Percentiles rank a stretch among this genome's conserved stretches.
Evolutionary conservation across 2,888 invertebrate genomes (phyloP).

Genomic region (Cryptocheilus praepositus): DNA sequence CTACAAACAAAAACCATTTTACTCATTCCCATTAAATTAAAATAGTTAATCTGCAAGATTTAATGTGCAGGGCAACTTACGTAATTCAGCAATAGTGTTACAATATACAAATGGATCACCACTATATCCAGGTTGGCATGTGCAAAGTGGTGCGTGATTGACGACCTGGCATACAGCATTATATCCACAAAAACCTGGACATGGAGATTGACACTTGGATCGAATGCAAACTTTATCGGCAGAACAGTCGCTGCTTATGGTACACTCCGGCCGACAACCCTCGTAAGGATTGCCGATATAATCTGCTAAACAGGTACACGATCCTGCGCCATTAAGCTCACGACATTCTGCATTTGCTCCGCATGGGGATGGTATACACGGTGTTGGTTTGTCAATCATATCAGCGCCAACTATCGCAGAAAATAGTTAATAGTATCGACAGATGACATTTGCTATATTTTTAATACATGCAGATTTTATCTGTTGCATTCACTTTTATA

Average conservation of each 20-base stretch:
- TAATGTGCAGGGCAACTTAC: slow-evolving; percentile 76
- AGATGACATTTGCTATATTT: neutral
- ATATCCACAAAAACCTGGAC: slow-evolving; percentile 86
- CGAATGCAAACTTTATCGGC: slow-evolving; percentile 82
- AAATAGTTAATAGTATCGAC: slow-evolving; percentile 19
- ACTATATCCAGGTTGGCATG: slow-evolving; percentile 80
- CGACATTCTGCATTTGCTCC: slow-evolving; percentile 89
- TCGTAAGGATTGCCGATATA: slow-evolving; percentile 80
- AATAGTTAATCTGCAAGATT: neutral
- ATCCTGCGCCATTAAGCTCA: slow-evolving; percentile 76
- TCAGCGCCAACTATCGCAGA: slow-evolving; percentile 13
- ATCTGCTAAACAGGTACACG: slow-evolving; percentile 78
- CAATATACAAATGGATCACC: slow-evolving; percentile 86
- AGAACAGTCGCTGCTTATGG: slow-evolving; percentile 81
- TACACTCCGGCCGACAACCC: slow-evolving; percentile 83
- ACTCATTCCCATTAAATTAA: slow-evolving; percentile 59
- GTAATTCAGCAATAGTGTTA: slow-evolving; percentile 70
- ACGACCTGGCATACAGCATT: slow-evolving; percentile 85
- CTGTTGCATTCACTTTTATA: neutral
- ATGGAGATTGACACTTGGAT: slow-evolving; percentile 83
- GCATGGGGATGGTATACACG: slow-evolving; percentile 87
- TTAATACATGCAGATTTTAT: neutral
- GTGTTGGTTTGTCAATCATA: slow-evolving; percentile 68
- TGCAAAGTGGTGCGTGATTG: slow-evolving; percentile 86
- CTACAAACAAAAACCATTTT: slow-evolving; percentile 44